A percentile compares a stretch with the other conserved stretches of the same genome.
phyloP scores from a whole-genome alignment of 2,797 vertebrate species.

The Bradypodion ventrale region DNA sequence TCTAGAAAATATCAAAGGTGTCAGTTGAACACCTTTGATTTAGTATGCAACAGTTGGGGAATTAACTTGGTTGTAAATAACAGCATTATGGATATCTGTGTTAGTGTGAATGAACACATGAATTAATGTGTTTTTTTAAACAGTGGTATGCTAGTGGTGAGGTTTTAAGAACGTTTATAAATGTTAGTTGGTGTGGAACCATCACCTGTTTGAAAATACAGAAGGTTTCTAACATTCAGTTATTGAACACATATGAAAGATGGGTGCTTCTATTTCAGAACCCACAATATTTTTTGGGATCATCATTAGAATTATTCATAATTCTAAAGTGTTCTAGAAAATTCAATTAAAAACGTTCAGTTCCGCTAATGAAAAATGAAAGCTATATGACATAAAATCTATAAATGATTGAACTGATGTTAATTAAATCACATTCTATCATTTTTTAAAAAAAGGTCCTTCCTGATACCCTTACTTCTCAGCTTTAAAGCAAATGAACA shows the following conservation, averaged over 20 bases:
- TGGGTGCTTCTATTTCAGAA: background rate
- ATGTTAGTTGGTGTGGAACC: background rate
- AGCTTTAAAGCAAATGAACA: constrained; percentile 17
- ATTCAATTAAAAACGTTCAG: constrained; percentile 26
- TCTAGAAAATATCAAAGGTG: too few relatives aligned
- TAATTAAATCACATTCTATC: constrained; percentile 27
- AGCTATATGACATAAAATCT: constrained; percentile 24
- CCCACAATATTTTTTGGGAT: constrained; percentile 11
- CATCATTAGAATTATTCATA: constrained; percentile 19
- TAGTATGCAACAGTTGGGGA: too few relatives aligned
- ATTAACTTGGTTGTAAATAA: too few relatives aligned
- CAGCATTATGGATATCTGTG: background rate
- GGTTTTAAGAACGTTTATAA: background rate
- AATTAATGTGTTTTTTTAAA: background rate
- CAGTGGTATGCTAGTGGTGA: background rate
- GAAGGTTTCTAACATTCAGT: background rate
- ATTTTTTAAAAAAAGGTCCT: background rate
- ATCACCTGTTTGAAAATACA: background rate
- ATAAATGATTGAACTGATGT: constrained; percentile 21
- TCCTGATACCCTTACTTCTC: constrained; percentile 4
- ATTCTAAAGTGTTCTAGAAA: constrained; percentile 29
- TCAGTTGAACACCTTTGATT: too few relatives aligned
- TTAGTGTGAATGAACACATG: background rate
- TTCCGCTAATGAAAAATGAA: constrained; percentile 32
- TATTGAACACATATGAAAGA: background rate